Evolutionary conservation across 2,113 vertebrate genomes (phyloP).

Genomic region (Turnix velox): DNA sequence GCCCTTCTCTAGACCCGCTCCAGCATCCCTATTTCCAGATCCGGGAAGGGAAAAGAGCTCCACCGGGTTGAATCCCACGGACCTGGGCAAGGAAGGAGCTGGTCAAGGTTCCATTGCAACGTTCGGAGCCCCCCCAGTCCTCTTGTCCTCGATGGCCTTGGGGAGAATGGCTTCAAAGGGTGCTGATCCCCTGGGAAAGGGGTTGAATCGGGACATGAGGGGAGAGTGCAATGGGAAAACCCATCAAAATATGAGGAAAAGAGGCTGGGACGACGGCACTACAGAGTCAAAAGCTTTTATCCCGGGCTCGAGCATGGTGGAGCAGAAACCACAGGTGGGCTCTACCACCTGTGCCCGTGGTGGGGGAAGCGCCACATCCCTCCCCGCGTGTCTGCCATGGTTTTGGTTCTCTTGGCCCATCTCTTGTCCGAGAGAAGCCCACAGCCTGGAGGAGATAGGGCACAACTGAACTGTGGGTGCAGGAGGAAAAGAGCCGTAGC

Average conservation of each 20-base stretch:
- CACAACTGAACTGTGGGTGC: fast-evolving
- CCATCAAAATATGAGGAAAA: neutral
- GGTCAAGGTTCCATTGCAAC: neutral
- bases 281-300: neutral
- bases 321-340: fast-evolving
- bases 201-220: fast-evolving
- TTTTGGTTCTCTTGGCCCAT: neutral
- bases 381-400: fast-evolving
- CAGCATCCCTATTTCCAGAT: neutral
- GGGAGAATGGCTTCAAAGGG: neutral
- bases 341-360: neutral
- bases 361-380: fast-evolving
- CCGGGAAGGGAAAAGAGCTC: neutral
- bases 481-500: fast-evolving
- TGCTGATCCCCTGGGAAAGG: neutral
- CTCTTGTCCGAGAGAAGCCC: fast-evolving
- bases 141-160: neutral
- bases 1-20: too few relatives aligned
- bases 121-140: neutral
- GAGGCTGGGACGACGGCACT: fast-evolving
- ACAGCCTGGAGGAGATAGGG: fast-evolving
- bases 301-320: neutral
- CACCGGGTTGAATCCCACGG: fast-evolving
- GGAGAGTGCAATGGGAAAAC: neutral
- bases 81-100: neutral